Evolutionary conservation across 1,140 invertebrate genomes (phyloP), one percentile per base, ranked within the genome.

Genomic region (Scaptodrosophila lebanonensis): DNA sequence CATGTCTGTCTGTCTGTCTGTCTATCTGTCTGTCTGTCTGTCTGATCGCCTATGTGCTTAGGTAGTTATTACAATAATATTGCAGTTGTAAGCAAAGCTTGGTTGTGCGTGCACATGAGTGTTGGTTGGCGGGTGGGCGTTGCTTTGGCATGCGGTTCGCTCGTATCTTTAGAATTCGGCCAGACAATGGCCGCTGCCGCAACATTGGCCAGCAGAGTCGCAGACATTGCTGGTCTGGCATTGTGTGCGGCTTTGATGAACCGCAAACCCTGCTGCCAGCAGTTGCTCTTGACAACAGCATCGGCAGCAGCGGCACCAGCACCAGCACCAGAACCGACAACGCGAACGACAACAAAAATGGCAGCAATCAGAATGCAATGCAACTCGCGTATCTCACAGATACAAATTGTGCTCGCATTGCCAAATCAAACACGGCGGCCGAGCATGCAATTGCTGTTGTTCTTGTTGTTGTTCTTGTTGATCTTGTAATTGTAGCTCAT

Each of bases 401-500:
- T 18, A 52, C 32, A 56, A 22, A 29, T 16, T 45, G 57, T 38
- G 27, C 13, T 18, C n/a, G 18, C 6, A 12, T 5, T 53, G 35
- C 42, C 36, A 54, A 53, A 47, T 45, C 39, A 65, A 57, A 69
- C 29, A 66, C 48, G 58, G 30, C 52, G 29, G 56, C 30, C 61
- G 53, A 20, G 29, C 48, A 60, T 64, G 40, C 48, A 43, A 38
- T 56, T 38, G 45, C 11, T 45, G 43, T 11, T 40, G 17, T n/a
- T 12, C n/a, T 25, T 29, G 35, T 15, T 20, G 48, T 16, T 40
- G 29, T 17, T 42, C 43, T n/a, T 62, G 52, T 36, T 59, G 73
- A 73, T 77, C 68, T 77, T 79, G 73, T 62, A 73, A 79, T 66
- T 60, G 64, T 62, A 38, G 51, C 63, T 49, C 49, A 54, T 30